Evolutionary conservation across 2,888 invertebrate species (phyloP).

Genomic region (Eristalis pertinax): DNA sequence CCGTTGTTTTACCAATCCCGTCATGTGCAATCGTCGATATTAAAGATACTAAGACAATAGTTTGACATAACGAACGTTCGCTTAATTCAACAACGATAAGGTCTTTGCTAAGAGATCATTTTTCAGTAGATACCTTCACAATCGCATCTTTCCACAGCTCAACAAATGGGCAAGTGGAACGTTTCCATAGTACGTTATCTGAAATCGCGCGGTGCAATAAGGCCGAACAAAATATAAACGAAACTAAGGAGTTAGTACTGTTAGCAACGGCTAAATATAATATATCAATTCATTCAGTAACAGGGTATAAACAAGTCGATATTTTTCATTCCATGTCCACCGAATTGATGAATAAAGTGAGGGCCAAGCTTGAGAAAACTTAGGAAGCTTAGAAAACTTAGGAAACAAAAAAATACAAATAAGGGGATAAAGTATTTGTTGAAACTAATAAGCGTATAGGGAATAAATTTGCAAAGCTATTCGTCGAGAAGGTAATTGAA

Average conservation of each 20-base stretch:
- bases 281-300: slow-evolving; percentile 7
- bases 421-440: not conserved
- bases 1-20: not conserved
- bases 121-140: too few relatives aligned
- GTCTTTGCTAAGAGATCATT: too few relatives aligned
- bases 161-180: slow-evolving; percentile 10
- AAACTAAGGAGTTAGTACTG: slow-evolving; percentile 2
- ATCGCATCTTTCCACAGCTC: too few relatives aligned
- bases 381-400: not conserved
- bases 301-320: not conserved
- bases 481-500: slow-evolving; percentile 5
- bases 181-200: too few relatives aligned
- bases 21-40: slow-evolving; percentile 20
- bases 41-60: slow-evolving; percentile 21
- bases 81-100: too few relatives aligned
- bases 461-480: slow-evolving; percentile 13
- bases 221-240: not conserved
- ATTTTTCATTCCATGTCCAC: slow-evolving; percentile 3
- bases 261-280: slow-evolving; percentile 8
- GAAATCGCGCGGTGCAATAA: too few relatives aligned
- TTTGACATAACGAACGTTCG: slow-evolving; percentile 6
- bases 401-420: not conserved
- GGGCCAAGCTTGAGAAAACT: not conserved
- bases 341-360: not conserved
- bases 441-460: slow-evolving; percentile 17